These are phyloP conservation scores for Catharus fuscescens DNA, from an alignment of 2,113 vertebrate species.

Conservation along the genomic window DNA sequence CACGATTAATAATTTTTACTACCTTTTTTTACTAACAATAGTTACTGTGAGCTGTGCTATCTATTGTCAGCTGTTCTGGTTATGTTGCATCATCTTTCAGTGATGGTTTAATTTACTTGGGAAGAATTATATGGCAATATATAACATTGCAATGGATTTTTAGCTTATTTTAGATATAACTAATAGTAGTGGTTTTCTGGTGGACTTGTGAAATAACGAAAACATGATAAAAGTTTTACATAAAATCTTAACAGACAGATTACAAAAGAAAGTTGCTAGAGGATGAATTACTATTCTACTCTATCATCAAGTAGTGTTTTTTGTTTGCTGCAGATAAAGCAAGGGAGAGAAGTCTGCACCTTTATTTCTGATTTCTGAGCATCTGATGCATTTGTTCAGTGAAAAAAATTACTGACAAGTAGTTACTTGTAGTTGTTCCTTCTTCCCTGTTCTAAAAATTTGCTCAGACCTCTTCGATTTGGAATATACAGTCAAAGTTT, in stretches of 20 bases:
- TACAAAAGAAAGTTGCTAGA: neutral
- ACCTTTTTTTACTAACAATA: neutral
- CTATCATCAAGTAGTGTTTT: neutral
- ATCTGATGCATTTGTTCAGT: neutral
- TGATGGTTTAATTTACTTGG: neutral
- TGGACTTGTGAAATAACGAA: neutral
- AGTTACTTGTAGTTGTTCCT: neutral
- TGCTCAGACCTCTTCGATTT: neutral
- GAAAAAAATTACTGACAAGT: neutral
- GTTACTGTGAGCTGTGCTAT: neutral
- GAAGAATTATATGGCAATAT: neutral
- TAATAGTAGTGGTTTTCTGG: neutral
- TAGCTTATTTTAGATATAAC: neutral
- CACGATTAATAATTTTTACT: neutral
- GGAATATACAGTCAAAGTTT: neutral
- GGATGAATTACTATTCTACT: neutral
- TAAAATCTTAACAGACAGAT: neutral
- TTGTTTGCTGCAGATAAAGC: neutral
- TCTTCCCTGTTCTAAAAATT: neutral
- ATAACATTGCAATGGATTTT: neutral
- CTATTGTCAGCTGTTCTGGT: neutral
- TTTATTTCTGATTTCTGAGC: neutral
- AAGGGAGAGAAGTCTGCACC: neutral
- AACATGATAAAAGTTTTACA: neutral
- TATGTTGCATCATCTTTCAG: neutral